Percentiles rank a stretch among this genome's conserved stretches.
Conservation (phyloP, 2,113 vertebrate species). For the Myanophis thanlyinensis region DNA sequence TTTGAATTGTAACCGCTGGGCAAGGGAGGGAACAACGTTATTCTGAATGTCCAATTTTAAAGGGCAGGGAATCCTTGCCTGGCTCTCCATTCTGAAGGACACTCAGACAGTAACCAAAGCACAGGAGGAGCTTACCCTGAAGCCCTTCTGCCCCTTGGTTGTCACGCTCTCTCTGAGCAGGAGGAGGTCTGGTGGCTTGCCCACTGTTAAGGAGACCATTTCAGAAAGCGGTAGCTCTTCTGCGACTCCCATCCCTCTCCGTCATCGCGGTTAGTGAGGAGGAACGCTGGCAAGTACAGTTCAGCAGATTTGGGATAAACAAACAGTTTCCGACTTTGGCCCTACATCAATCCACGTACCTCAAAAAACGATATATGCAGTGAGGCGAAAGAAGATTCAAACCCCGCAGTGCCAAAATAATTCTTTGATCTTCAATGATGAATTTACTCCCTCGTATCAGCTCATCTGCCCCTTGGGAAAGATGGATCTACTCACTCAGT, state of each 20-base stretch:
- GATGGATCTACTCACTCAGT: not conserved
- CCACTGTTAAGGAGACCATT: not conserved
- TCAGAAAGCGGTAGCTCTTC: not conserved
- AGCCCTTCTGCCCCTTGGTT: not conserved
- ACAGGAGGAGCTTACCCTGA: not conserved
- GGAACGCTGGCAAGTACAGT: not conserved
- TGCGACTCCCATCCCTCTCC: not conserved
- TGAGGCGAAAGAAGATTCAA: not conserved
- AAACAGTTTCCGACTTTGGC: not conserved
- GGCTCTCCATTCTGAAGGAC: not conserved
- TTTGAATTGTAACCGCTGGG: not conserved
- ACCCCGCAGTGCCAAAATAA: not conserved
- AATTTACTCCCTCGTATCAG: not conserved
- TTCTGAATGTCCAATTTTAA: not conserved
- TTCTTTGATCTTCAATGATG: not conserved
- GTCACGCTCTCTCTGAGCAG: not conserved
- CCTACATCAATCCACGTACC: not conserved
- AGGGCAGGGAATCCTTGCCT: not conserved
- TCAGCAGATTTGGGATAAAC: not conserved
- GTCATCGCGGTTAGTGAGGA: not conserved
- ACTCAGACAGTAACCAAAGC: not conserved
- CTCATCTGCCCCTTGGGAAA: no score
- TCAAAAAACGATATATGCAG: not conserved
- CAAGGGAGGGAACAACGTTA: not conserved
- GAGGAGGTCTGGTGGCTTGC: not conserved